These are phyloP conservation scores for Amblyraja radiata DNA, from an alignment of 2,797 vertebrate genomes.

Conservation along the genomic window DNA sequence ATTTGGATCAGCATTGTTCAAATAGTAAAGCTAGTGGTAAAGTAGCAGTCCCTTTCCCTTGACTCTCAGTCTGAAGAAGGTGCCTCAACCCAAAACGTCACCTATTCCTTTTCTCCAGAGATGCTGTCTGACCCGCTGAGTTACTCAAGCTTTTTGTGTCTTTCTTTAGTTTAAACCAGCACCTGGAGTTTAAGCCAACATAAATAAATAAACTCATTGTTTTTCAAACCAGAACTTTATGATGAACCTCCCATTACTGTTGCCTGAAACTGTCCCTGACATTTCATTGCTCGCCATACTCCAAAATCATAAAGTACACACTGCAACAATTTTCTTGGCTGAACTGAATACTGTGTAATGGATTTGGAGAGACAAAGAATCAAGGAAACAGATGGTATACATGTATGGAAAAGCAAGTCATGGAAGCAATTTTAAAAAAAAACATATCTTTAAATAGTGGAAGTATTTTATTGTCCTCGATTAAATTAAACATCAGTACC, in stretches of 20 bases:
- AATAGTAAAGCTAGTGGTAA: neutral
- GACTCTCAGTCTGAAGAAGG: too few species aligned
- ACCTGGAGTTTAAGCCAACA: too few species aligned
- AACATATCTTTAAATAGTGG: neutral
- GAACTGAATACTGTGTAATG: neutral
- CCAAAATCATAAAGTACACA: neutral
- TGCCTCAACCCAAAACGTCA: too few species aligned
- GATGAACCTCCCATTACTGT: neutral
- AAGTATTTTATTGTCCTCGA: neutral
- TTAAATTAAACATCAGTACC: neutral
- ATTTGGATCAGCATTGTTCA: neutral
- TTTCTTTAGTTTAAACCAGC: too few species aligned
- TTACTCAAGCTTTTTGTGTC: too few species aligned
- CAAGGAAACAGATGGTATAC: neutral
- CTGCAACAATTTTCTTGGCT: neutral
- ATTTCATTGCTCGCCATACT: too few species aligned
- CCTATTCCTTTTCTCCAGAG: too few species aligned
- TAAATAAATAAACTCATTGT: neutral
- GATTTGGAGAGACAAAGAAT: neutral
- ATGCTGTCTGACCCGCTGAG: too few species aligned
- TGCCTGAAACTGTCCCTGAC: neutral
- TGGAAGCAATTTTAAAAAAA: neutral
- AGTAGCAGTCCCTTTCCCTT: neutral
- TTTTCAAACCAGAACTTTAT: neutral
- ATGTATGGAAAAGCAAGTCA: too few species aligned